Percentiles rank a stretch among this genome's conserved stretches.
Evolutionary conservation across 1,140 invertebrate genomes (phyloP).

Genomic region (Drosophila bocki): DNA sequence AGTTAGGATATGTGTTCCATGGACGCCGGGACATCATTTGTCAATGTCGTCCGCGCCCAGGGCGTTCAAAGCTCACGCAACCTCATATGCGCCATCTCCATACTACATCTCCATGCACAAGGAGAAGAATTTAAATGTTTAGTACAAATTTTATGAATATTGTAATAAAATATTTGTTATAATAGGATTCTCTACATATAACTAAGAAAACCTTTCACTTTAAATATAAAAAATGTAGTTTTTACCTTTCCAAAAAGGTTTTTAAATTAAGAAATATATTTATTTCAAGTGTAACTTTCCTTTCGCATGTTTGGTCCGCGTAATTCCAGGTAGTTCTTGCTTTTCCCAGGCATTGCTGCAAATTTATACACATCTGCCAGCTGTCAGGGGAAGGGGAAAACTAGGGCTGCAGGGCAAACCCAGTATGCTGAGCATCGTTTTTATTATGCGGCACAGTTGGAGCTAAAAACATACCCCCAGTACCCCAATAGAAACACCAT

Average conservation of each 20-base stretch:
- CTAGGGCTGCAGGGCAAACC: conserved; percentile 1
- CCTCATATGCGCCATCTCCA: conserved; percentile 53
- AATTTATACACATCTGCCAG: conserved; percentile 55
- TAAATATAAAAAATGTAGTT: accelerated
- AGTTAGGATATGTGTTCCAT: conserved; percentile 37
- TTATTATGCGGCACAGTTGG: conserved; percentile 39
- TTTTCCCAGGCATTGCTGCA: conserved; percentile 47
- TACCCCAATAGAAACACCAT: not conserved
- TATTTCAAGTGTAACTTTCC: conserved; percentile 13
- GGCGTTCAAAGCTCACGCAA: conserved; percentile 53
- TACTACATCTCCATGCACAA: conserved; percentile 26
- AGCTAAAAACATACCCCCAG: not conserved
- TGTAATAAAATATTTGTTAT: not conserved
- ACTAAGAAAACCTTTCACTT: too few species aligned
- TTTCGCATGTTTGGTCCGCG: conserved; percentile 69
- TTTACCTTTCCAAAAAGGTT: not conserved
- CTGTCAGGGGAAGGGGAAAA: conserved; percentile 7
- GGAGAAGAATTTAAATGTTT: too few species aligned
- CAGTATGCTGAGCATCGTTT: conserved; percentile 47
- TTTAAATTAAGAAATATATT: not conserved
- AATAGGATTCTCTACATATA: not conserved
- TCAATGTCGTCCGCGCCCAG: conserved; percentile 72
- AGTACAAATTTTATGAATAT: not conserved
- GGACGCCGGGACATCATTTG: conserved; percentile 68
- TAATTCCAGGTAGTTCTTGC: conserved; percentile 62